Conservation (phyloP, 2,888 invertebrate genomes). For the Bombylius discolor region DNA sequence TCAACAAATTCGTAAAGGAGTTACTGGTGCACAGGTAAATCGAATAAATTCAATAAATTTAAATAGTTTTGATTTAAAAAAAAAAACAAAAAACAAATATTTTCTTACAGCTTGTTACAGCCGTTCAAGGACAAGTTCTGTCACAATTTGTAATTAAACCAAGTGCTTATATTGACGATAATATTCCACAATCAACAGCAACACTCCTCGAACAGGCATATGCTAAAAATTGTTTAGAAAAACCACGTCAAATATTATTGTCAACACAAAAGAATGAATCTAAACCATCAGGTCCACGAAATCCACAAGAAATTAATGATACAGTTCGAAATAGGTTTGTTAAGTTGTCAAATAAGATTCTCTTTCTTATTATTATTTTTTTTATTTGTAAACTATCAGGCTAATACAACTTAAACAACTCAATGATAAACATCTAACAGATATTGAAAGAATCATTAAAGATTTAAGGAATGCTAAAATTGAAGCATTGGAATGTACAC, state of each 20-base stretch:
- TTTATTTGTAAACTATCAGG: slow-evolving; percentile 26
- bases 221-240: slow-evolving; percentile 28
- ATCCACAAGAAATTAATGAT: slow-evolving; percentile 30
- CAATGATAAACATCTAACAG: slow-evolving; percentile 32
- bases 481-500: slow-evolving; percentile 38
- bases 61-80: no score
- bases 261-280: slow-evolving; percentile 13
- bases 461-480: slow-evolving; percentile 37
- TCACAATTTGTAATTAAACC: slow-evolving; percentile 35
- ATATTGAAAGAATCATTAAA: slow-evolving; percentile 34
- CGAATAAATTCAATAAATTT: no score
- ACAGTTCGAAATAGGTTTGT: slow-evolving; percentile 21
- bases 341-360: background rate
- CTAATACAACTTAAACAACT: slow-evolving; percentile 46
- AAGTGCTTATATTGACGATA: slow-evolving; percentile 12
- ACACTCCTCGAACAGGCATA: slow-evolving; percentile 34
- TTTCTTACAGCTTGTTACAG: slow-evolving; percentile 23
- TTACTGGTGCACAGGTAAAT: slow-evolving; percentile 49
- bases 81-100: background rate
- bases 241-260: slow-evolving; percentile 20
- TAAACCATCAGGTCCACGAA: slow-evolving; percentile 25
- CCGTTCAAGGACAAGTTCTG: slow-evolving; percentile 33
- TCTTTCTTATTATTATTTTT: background rate
- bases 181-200: slow-evolving; percentile 28
- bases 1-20: slow-evolving; percentile 91